These are phyloP conservation scores for Hipparchia sbordonii DNA, from an alignment of 2,888 invertebrate species.

Conservation along the genomic window DNA sequence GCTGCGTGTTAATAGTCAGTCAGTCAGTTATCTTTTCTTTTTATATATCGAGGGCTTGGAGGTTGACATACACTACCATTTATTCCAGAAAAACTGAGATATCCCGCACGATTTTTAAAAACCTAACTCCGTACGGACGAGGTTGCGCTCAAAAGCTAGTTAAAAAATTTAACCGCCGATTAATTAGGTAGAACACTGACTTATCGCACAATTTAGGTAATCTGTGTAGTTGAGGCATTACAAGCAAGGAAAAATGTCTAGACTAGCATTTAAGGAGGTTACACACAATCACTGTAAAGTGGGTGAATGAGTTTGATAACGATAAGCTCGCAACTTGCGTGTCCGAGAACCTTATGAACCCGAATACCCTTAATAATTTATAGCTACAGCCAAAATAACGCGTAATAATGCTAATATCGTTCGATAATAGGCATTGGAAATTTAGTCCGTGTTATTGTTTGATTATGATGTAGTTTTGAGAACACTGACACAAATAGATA, in stretches of 20 bases:
- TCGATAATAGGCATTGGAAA: constrained; percentile 18
- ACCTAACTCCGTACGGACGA: too few species aligned
- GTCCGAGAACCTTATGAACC: constrained; percentile 79
- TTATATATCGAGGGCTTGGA: too few species aligned
- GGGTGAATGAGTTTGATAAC: constrained; percentile 52
- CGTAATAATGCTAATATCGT: constrained; percentile 16
- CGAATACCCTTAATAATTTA: constrained; percentile 68
- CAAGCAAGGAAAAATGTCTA: constrained; percentile 42
- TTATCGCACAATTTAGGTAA: constrained; percentile 34
- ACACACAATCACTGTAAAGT: constrained; percentile 42
- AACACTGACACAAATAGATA: constrained; percentile 11
- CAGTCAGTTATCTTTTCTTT: too few species aligned
- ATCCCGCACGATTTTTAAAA: too few species aligned
- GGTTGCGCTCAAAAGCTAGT: too few species aligned
- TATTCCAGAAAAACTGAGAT: too few species aligned
- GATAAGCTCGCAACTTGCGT: constrained; percentile 66
- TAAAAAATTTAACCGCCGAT: neutral
- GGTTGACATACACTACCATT: too few species aligned
- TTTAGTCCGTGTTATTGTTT: constrained; percentile 10
- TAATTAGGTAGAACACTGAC: neutral
- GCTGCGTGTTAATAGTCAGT: too few species aligned
- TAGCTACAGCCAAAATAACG: constrained; percentile 17
- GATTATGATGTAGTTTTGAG: constrained; percentile 8
- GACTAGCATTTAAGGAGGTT: constrained; percentile 50
- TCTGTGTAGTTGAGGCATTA: constrained; percentile 27